Conservation (phyloP, 2,113 vertebrate genomes). For the Mormyrus iriodes region DNA sequence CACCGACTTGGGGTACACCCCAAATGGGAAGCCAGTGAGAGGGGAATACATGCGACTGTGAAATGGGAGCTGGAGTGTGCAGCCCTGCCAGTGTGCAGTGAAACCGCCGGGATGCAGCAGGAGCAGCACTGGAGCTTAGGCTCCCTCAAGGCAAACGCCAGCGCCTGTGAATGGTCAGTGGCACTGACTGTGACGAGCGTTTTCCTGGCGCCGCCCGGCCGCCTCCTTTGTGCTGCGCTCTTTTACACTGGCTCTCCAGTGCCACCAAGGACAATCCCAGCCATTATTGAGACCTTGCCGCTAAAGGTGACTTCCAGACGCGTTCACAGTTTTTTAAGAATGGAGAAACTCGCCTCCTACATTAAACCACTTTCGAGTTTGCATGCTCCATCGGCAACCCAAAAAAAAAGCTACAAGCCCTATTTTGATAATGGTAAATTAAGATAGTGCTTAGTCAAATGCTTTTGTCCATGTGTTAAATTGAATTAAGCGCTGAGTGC, state of each 20-base stretch:
- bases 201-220: neutral
- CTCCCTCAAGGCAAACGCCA: neutral
- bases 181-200: neutral
- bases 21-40: neutral
- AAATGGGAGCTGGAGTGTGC: neutral
- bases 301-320: neutral
- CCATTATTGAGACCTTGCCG: slow-evolving; percentile 3
- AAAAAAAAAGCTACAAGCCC: neutral
- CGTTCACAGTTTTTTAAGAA: slow-evolving; percentile 1
- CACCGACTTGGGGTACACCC: neutral
- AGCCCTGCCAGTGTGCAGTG: neutral
- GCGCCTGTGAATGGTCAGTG: neutral
- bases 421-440: slow-evolving; percentile 16
- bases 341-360: neutral
- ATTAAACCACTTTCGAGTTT: neutral
- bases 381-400: neutral
- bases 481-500: slow-evolving; percentile 21
- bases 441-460: slow-evolving; percentile 24
- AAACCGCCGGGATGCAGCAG: neutral
- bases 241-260: neutral
- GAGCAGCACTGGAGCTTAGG: neutral
- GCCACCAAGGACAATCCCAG: neutral
- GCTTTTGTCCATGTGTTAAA: slow-evolving; percentile 24
- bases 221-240: neutral
- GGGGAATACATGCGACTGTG: neutral